phyloP scores from a whole-genome alignment of 1,140 invertebrate genomes.

The Ceratina australensis region DNA sequence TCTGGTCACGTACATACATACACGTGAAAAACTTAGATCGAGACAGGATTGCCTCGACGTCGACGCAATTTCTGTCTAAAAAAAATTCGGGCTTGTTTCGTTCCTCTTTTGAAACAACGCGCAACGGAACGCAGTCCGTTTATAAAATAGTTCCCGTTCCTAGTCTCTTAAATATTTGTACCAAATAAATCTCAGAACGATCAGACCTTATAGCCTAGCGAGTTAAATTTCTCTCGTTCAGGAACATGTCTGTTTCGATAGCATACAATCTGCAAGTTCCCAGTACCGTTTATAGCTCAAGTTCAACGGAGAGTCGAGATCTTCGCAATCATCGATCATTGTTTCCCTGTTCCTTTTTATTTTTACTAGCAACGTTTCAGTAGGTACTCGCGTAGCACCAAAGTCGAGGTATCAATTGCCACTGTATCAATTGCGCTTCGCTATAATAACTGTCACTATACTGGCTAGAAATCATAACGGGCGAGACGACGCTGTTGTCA shows the following conservation, averaged over 20 bases:
- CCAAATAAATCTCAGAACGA: slow-evolving; percentile 49
- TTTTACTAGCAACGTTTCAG: too few relatives aligned
- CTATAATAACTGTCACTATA: neutral
- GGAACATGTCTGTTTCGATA: slow-evolving; percentile 3
- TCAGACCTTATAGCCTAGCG: slow-evolving; percentile 32
- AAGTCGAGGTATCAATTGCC: slow-evolving; percentile 1
- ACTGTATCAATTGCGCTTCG: neutral
- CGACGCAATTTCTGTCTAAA: neutral
- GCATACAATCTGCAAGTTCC: too few relatives aligned
- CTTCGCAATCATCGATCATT: neutral
- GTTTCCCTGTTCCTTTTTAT: too few relatives aligned
- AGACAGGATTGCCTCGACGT: neutral
- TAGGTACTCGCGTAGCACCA: too few relatives aligned
- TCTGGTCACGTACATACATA: too few relatives aligned
- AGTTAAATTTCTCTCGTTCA: slow-evolving; percentile 4
- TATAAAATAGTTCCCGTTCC: slow-evolving; percentile 38
- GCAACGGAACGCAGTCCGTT: slow-evolving; percentile 4
- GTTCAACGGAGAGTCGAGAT: neutral
- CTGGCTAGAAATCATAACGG: neutral
- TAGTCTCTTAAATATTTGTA: slow-evolving; percentile 56
- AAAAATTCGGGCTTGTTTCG: neutral
- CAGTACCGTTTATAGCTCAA: neutral
- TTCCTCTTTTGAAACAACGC: neutral
- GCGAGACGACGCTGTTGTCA: neutral
- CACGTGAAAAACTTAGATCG: neutral